phyloP scores from a whole-genome alignment of 2,888 invertebrate genomes.

The Ectemnius lituratus region DNA sequence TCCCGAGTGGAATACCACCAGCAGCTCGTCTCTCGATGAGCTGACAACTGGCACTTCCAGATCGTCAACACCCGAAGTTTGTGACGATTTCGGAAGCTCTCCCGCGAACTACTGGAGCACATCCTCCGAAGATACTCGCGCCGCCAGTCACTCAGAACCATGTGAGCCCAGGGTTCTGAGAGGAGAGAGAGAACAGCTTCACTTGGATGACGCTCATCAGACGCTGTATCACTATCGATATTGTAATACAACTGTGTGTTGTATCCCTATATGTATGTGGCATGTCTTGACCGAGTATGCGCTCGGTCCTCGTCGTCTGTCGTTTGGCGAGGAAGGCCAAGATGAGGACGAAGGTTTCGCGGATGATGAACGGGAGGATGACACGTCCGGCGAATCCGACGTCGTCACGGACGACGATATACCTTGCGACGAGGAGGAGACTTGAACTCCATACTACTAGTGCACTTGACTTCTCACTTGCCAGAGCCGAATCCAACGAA shows the following conservation, averaged over 20 bases:
- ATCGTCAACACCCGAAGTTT: constrained; percentile 24
- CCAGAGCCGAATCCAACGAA: not conserved
- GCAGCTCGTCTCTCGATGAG: constrained; percentile 8
- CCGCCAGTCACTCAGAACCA: not conserved
- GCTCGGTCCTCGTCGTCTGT: not conserved
- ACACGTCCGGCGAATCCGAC: constrained; percentile 6
- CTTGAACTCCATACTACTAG: constrained; percentile 5
- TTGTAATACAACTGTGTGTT: constrained; percentile 28
- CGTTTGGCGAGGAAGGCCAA: not conserved
- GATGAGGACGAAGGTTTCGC: constrained; percentile 18
- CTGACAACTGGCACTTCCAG: constrained; percentile 19
- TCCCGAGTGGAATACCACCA: constrained; percentile 7
- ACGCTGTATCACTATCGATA: constrained; percentile 11
- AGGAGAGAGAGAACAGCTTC: not conserved
- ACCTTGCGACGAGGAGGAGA: constrained; percentile 16
- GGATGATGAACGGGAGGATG: not conserved
- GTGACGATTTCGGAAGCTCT: constrained; percentile 14
- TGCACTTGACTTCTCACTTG: not conserved
- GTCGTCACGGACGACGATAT: constrained; percentile 10
- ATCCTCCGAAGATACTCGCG: constrained; percentile 12
- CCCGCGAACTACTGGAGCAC: constrained; percentile 13
- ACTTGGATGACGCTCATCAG: constrained; percentile 11
- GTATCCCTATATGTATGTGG: constrained; percentile 16
- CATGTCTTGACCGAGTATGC: constrained; percentile 35
- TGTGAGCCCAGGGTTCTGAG: not conserved